A percentile compares a stretch with the other conserved stretches of the same genome.
These are phyloP conservation scores for Conus ventricosus DNA, from an alignment of 1,140 invertebrate genomes.

Conservation along the genomic window DNA sequence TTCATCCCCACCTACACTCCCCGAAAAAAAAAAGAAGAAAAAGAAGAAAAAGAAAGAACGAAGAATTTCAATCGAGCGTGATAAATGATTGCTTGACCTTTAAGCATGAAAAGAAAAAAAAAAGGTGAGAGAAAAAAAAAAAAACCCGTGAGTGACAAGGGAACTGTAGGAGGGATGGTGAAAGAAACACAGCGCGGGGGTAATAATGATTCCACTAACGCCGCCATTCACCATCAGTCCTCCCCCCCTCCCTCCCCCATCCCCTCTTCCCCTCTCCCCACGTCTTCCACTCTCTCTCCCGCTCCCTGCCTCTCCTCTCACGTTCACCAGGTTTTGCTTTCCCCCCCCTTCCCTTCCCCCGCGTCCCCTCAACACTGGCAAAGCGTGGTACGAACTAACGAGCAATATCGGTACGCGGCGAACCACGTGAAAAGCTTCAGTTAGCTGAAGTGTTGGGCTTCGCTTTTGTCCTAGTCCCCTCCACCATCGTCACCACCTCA, in stretches of 20 bases:
- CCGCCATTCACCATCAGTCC: no score
- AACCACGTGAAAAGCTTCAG: background rate
- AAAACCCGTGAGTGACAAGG: background rate
- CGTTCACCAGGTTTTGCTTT: background rate
- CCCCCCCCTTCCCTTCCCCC: background rate
- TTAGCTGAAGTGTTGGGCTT: background rate
- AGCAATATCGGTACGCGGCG: constrained; percentile 21
- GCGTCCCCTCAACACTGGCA: background rate
- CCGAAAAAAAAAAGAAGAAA: background rate
- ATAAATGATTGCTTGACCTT: background rate
- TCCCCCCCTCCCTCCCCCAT: no score
- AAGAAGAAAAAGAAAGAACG: background rate
- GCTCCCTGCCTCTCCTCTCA: no score
- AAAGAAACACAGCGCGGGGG: background rate
- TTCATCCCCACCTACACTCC: no score
- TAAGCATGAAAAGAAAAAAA: background rate
- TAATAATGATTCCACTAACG: no score
- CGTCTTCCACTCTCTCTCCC: no score
- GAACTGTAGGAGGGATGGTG: no score
- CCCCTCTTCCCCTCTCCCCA: no score
- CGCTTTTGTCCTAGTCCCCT: background rate
- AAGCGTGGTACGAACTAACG: background rate
- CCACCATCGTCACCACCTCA: no score
- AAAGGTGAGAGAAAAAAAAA: background rate
- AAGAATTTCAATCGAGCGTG: background rate